Percentiles rank a stretch among this genome's conserved stretches.
Evolutionary conservation across 2,797 vertebrate genomes (phyloP).

Genomic region (Premnoplex brunnescens): DNA sequence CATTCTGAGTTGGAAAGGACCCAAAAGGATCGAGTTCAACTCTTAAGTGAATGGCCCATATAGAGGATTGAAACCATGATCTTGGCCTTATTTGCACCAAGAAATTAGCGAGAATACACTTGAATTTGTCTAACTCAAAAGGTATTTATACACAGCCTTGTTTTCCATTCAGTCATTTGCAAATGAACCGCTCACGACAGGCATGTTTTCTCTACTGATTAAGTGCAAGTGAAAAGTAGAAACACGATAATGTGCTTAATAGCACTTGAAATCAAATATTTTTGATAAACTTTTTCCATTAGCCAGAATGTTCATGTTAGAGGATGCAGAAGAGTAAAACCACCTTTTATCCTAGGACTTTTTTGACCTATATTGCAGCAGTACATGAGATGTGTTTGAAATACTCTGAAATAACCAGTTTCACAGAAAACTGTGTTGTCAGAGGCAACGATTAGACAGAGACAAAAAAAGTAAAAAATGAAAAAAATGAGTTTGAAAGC

Average conservation of each 20-base stretch:
- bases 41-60: not conserved
- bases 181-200: not conserved
- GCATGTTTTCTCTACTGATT: not conserved
- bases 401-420: not conserved
- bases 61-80: not conserved
- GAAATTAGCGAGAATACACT: not conserved
- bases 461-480: not conserved
- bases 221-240: conserved; percentile 1
- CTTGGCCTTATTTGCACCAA: not conserved
- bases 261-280: not conserved
- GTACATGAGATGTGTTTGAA: not conserved
- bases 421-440: not conserved
- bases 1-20: not conserved
- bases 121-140: not conserved
- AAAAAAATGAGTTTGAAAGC: not conserved
- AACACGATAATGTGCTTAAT: not conserved
- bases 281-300: not conserved
- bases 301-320: not conserved
- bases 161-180: not conserved
- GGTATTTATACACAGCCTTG: not conserved
- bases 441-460: not conserved
- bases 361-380: not conserved
- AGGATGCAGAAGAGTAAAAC: not conserved
- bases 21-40: not conserved
- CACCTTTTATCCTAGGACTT: not conserved